These are phyloP conservation scores for Chelidonichthys spinosus DNA, from an alignment of 2,797 vertebrate species.

Conservation along the genomic window DNA sequence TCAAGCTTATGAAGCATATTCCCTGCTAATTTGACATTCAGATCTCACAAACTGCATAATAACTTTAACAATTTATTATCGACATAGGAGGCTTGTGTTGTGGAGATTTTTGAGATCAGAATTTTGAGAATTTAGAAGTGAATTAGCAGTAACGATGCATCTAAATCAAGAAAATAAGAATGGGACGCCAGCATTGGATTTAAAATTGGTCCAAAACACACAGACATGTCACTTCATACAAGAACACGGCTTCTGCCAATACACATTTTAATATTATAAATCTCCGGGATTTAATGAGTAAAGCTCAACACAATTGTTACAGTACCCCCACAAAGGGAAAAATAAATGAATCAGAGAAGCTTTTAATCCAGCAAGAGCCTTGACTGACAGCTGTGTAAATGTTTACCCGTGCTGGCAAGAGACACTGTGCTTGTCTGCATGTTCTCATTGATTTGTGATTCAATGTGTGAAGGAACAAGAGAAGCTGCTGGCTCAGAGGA, in stretches of 20 bases:
- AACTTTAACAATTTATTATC: background rate
- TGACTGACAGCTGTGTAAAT: background rate
- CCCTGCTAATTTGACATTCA: background rate
- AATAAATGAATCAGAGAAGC: background rate
- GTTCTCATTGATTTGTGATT: slow-evolving; percentile 38
- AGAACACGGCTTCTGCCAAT: background rate
- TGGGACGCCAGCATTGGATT: background rate
- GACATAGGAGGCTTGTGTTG: background rate
- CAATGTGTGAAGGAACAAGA: slow-evolving; percentile 84
- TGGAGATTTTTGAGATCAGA: background rate
- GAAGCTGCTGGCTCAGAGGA: slow-evolving; percentile 88
- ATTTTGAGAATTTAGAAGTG: background rate
- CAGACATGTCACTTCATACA: background rate
- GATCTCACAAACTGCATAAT: background rate
- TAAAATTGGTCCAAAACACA: background rate
- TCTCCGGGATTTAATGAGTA: background rate
- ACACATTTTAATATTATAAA: background rate
- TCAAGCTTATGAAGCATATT: background rate
- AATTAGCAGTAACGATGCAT: background rate
- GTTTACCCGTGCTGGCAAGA: background rate
- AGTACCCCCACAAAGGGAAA: background rate
- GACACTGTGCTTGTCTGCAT: background rate
- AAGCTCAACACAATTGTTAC: background rate
- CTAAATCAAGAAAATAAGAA: background rate
- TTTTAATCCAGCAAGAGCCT: background rate